Percentiles rank a stretch among this genome's conserved stretches.
These are phyloP conservation scores for Andrena marginata DNA, from an alignment of 2,888 invertebrate species.

Conservation along the genomic window DNA sequence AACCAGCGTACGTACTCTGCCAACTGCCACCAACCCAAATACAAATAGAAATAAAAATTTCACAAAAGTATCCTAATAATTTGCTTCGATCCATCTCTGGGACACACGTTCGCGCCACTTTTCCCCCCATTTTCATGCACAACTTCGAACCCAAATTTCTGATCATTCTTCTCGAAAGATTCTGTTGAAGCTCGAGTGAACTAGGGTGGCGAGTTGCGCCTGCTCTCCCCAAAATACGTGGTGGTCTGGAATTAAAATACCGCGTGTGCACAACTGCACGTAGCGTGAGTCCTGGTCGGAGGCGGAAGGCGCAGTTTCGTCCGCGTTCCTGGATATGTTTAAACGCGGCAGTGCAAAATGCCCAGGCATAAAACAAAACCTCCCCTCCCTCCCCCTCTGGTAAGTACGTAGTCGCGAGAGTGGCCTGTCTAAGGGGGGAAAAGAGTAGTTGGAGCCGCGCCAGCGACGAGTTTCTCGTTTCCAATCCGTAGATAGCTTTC, in stretches of 20 bases:
- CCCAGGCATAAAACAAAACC: slow-evolving; percentile 64
- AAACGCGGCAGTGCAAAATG: slow-evolving; percentile 56
- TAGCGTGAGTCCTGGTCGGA: slow-evolving; percentile 11
- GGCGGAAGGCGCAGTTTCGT: slow-evolving; percentile 39
- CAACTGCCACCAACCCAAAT: too few relatives aligned
- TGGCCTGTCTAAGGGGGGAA: slow-evolving; percentile 51
- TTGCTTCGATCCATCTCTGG: too few relatives aligned
- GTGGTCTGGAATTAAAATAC: slow-evolving; percentile 39
- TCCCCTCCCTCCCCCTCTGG: not conserved
- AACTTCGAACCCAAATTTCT: too few relatives aligned
- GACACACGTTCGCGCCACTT: too few relatives aligned
- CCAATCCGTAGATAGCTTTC: slow-evolving; percentile 71
- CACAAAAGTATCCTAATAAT: too few relatives aligned
- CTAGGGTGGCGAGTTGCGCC: not conserved
- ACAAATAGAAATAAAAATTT: too few relatives aligned
- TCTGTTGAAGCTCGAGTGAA: too few relatives aligned
- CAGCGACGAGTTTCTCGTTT: slow-evolving; percentile 65
- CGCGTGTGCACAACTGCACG: not conserved
- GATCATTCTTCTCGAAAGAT: too few relatives aligned
- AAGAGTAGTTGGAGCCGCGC: slow-evolving; percentile 58
- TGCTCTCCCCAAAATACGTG: slow-evolving; percentile 15
- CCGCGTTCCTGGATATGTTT: slow-evolving; percentile 61
- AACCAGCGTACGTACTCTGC: too few relatives aligned
- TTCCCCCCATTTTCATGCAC: too few relatives aligned
- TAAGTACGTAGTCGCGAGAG: slow-evolving; percentile 67